Evolutionary conservation across 37 sponge, comb jelly and placozoan genomes (phyloP).

Genomic region (Oopsacas minuta): DNA sequence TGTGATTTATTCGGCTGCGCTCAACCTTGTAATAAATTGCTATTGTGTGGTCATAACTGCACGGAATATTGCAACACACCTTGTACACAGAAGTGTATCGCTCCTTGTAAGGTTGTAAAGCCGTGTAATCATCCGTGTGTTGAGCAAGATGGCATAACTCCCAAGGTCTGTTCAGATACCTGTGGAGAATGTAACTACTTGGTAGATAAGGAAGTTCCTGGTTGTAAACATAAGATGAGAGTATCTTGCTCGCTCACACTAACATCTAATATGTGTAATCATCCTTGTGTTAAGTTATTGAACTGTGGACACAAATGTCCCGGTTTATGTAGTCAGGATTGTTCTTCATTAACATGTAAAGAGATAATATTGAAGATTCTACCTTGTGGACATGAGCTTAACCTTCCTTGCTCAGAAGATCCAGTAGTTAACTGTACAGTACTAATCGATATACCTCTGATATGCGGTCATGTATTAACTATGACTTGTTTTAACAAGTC

Average conservation of each 20-base stretch:
- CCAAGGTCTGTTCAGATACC: background rate
- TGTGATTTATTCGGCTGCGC: background rate
- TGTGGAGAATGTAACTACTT: background rate
- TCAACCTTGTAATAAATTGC: background rate
- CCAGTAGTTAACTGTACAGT: background rate
- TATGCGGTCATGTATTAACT: background rate
- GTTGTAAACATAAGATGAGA: background rate
- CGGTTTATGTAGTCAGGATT: background rate
- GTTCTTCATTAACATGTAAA: background rate
- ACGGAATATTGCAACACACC: background rate
- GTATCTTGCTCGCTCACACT: background rate
- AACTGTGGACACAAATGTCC: background rate
- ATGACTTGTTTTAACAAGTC: background rate
- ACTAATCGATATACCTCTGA: background rate
- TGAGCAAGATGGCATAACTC: background rate
- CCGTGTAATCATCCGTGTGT: background rate
- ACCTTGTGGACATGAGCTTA: background rate
- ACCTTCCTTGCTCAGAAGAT: background rate
- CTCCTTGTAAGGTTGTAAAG: background rate
- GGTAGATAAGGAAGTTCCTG: background rate
- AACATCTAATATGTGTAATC: background rate
- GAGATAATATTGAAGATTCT: background rate
- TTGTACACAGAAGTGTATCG: background rate
- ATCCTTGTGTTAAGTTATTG: background rate
- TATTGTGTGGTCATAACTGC: background rate